A percentile compares a stretch with the other conserved stretches of the same genome.
These are phyloP conservation scores for Dicranocentrus wangi DNA, from an alignment of 2,888 invertebrate species.

Conservation along the genomic window DNA sequence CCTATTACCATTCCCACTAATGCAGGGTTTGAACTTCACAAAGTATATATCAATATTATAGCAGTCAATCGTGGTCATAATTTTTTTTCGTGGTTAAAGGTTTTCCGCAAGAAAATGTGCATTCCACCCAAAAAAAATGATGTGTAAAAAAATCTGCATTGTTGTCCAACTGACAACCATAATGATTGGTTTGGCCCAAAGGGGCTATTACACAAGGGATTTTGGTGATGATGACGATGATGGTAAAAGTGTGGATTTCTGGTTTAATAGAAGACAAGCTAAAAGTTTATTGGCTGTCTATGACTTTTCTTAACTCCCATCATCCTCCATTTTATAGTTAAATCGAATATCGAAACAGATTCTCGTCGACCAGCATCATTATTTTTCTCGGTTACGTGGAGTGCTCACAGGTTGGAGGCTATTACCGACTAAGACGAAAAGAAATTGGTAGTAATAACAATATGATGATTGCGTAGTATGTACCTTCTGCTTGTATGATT, in stretches of 20 bases:
- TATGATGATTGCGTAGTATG: conserved; percentile 27
- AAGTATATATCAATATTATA: no score
- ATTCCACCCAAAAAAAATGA: no score
- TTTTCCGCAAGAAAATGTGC: no score
- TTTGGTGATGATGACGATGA: background rate
- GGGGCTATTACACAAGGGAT: background rate
- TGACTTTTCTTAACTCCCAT: conserved; percentile 32
- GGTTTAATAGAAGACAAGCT: conserved; percentile 29
- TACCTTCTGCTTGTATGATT: conserved; percentile 2
- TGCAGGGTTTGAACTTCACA: no score
- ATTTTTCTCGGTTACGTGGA: background rate
- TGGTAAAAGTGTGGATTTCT: conserved; percentile 4
- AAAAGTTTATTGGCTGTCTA: conserved; percentile 35
- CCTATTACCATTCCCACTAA: no score
- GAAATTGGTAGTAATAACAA: conserved; percentile 26
- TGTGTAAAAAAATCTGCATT: background rate
- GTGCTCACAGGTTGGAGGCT: background rate
- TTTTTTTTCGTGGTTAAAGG: no score
- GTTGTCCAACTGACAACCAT: no score
- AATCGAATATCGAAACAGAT: background rate
- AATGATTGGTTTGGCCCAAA: no score
- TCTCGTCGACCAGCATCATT: background rate
- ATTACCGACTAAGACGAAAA: background rate
- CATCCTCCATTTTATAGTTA: background rate
- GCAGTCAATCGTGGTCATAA: no score